Conservation (phyloP, 2,888 invertebrate genomes). For the Drosophila mulleri region DNA sequence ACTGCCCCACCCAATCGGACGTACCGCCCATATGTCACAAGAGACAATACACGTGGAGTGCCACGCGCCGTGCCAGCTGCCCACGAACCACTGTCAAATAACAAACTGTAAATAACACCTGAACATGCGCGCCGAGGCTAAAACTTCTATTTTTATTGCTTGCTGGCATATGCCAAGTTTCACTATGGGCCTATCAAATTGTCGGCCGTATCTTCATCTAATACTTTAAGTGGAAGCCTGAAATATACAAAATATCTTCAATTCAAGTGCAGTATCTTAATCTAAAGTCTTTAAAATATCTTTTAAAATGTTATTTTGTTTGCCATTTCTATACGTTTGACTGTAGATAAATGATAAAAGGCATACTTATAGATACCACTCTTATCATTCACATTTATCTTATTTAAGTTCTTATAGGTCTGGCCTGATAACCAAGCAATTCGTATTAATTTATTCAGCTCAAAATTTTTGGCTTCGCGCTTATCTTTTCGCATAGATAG, state of each 20-base stretch:
- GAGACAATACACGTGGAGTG: slow-evolving; percentile 59
- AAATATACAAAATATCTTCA: neutral
- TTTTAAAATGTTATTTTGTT: neutral
- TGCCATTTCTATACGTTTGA: neutral
- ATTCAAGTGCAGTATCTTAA: neutral
- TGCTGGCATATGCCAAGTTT: slow-evolving; percentile 4
- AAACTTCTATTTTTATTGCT: slow-evolving; percentile 9
- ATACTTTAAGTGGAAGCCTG: neutral
- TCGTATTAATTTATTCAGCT: neutral
- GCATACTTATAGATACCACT: neutral
- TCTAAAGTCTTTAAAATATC: neutral
- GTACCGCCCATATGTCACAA: slow-evolving; percentile 16
- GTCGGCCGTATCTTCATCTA: neutral
- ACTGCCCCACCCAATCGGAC: slow-evolving; percentile 18
- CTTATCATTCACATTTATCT: neutral
- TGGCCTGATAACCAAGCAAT: neutral
- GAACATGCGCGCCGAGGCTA: neutral
- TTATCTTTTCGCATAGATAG: slow-evolving; percentile 4
- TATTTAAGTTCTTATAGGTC: neutral
- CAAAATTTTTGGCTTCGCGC: neutral
- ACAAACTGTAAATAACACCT: slow-evolving; percentile 13
- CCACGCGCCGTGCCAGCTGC: slow-evolving; percentile 46
- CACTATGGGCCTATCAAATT: neutral
- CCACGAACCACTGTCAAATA: neutral
- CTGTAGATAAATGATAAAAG: too few species aligned